phyloP scores from a whole-genome alignment of 2,113 vertebrate species.

The Amia ocellicauda region DNA sequence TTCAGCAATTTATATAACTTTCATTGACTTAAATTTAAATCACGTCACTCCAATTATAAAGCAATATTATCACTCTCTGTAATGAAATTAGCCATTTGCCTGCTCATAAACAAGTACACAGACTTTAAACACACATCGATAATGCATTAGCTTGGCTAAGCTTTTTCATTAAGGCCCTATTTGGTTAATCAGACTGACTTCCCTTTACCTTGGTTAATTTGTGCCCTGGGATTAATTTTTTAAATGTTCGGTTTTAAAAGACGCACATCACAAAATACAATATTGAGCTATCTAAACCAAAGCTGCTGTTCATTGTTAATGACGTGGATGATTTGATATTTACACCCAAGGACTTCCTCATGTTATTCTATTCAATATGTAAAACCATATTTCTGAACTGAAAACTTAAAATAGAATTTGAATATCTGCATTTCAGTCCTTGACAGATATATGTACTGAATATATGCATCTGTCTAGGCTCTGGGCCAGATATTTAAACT shows the following conservation, averaged over 20 bases:
- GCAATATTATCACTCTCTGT: constrained; percentile 29
- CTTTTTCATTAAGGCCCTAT: constrained; percentile 62
- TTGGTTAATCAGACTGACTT: constrained; percentile 68
- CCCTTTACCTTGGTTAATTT: constrained; percentile 71
- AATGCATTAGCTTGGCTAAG: constrained; percentile 51
- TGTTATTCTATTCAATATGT: constrained; percentile 47
- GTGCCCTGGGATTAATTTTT: constrained; percentile 48
- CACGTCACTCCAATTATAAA: constrained; percentile 20
- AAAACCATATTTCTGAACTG: constrained; percentile 22
- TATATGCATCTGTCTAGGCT: too few relatives aligned
- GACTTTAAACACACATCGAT: constrained; percentile 38
- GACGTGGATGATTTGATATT: constrained; percentile 50
- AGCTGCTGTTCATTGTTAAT: constrained; percentile 45
- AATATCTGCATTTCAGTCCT: too few relatives aligned
- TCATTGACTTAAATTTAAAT: constrained; percentile 29
- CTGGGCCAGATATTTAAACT: not conserved
- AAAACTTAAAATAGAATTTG: too few relatives aligned
- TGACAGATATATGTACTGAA: too few relatives aligned
- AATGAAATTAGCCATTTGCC: constrained; percentile 27
- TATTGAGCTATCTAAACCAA: constrained; percentile 43
- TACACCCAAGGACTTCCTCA: constrained; percentile 45
- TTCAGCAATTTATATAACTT: constrained; percentile 22
- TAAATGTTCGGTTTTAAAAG: constrained; percentile 45
- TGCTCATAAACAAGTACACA: constrained; percentile 25
- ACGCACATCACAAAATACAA: constrained; percentile 47